Percentiles rank a stretch among this genome's conserved stretches.
phyloP scores from a whole-genome alignment of 1,140 invertebrate genomes.

The Ladona fulva region DNA sequence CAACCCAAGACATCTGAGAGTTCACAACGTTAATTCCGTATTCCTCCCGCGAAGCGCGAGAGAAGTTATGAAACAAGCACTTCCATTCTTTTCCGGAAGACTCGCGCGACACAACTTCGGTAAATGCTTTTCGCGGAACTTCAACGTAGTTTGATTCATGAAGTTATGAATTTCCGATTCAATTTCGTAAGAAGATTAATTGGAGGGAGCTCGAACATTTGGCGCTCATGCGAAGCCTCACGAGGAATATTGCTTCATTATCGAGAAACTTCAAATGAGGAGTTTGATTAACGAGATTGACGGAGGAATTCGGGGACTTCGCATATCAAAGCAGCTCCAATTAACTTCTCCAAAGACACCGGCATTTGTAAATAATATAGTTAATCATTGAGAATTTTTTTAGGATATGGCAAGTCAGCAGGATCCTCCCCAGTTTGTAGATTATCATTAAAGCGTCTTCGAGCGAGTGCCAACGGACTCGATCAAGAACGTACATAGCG shows the following conservation, averaged over 20 bases:
- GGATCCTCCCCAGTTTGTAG: no score
- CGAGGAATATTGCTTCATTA: conserved; percentile 3
- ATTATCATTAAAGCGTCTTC: no score
- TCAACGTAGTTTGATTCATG: neutral
- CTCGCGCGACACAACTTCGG: neutral
- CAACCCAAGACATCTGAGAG: no score
- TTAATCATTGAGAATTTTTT: no score
- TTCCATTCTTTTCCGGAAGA: no score
- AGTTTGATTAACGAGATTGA: neutral
- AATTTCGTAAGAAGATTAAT: conserved; percentile 10
- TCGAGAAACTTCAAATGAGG: conserved; percentile 1
- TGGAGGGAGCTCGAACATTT: neutral
- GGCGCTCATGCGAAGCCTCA: neutral
- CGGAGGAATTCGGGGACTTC: neutral
- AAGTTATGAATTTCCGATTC: neutral
- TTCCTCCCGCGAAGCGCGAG: no score
- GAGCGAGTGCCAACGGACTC: no score
- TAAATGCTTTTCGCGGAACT: neutral
- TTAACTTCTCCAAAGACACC: neutral
- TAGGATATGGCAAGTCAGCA: no score
- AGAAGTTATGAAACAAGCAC: no score
- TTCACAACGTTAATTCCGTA: no score
- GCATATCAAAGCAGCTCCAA: neutral
- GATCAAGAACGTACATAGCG: no score
- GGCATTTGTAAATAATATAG: no score